Percentiles rank a stretch among this genome's conserved stretches.
Evolutionary conservation across 2,113 vertebrate species (phyloP).

Genomic region (Lanius collurio): DNA sequence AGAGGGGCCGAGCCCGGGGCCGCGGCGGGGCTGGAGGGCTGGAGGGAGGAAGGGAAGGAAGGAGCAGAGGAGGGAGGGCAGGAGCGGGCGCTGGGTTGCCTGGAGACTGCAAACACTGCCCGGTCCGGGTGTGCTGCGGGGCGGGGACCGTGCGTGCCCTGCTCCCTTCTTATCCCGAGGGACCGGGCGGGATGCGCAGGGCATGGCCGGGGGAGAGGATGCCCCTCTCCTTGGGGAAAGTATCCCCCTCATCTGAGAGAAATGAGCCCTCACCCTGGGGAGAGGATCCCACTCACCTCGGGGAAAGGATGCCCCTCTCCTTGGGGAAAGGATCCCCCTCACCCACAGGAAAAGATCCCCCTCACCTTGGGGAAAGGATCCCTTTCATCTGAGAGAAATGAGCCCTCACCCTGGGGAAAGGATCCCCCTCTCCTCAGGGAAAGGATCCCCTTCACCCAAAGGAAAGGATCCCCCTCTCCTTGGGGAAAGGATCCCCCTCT

Average conservation of each 20-base stretch:
- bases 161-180: neutral
- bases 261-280: neutral
- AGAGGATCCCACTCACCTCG: rapidly evolving
- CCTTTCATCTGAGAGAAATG: neutral
- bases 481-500: rapidly evolving
- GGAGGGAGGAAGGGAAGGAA: neutral
- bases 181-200: neutral
- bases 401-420: neutral
- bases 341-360: no score
- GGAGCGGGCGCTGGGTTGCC: slow-evolving; percentile 24
- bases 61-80: neutral
- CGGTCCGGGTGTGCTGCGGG: neutral
- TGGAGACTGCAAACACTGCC: slow-evolving; percentile 66
- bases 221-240: neutral
- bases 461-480: rapidly evolving
- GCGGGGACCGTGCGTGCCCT: neutral
- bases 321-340: rapidly evolving
- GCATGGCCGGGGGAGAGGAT: neutral
- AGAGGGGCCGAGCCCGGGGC: neutral
- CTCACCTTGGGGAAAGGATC: neutral
- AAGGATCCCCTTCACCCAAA: rapidly evolving
- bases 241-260: neutral
- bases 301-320: rapidly evolving
- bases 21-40: neutral
- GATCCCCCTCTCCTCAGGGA: rapidly evolving